Conservation (phyloP, 2,888 invertebrate genomes). For the Hydrotaea diabolus region DNA sequence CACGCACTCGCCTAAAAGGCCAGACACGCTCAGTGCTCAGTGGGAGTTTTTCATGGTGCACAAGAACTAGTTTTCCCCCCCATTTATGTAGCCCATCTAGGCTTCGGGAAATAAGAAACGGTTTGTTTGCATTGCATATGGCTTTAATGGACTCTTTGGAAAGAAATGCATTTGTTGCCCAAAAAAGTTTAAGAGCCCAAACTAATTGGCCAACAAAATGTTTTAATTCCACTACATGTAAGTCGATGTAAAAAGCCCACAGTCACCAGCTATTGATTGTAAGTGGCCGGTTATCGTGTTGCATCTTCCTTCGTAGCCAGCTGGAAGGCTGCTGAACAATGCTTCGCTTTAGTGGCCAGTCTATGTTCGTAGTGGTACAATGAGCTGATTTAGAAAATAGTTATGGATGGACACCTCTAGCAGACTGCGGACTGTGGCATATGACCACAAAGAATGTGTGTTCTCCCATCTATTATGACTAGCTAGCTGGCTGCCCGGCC, state of each 20-base stretch:
- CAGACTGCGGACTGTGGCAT: not conserved
- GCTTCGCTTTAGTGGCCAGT: not conserved
- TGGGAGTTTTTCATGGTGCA: not conserved
- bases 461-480: not conserved
- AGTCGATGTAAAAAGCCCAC: not conserved
- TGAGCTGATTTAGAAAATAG: not conserved
- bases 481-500: too few species aligned
- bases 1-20: not conserved
- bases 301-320: not conserved
- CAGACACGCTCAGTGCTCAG: not conserved
- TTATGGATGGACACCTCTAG: not conserved
- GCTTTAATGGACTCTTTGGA: not conserved
- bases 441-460: not conserved
- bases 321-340: not conserved
- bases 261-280: not conserved
- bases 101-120: not conserved
- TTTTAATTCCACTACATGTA: not conserved
- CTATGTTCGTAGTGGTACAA: not conserved
- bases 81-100: not conserved
- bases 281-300: not conserved
- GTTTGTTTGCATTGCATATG: not conserved
- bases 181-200: not conserved
- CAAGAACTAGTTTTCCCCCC: too few species aligned
- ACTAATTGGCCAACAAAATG: constrained; percentile 30
- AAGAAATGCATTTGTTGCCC: not conserved